Base-by-base conservation (phyloP, 2,113 vertebrate species). In the Pogonocichla stellata region DNA sequence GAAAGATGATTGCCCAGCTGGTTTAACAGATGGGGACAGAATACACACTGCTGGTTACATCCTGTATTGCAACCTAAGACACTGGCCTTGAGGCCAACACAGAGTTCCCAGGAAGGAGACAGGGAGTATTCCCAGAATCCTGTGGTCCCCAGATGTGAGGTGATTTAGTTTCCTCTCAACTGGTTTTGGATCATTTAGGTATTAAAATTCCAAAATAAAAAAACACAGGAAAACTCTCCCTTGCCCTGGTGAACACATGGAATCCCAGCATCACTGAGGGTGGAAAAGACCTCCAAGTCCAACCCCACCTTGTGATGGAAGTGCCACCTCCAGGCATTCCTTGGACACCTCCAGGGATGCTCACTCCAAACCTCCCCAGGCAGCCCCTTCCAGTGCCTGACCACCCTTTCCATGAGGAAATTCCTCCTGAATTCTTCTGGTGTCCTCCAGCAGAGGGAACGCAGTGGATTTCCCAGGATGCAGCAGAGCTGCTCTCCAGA, bases 391-490 rank as follows among this genome's bases (percentile, higher is more conserved):
- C 29, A 20, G 14, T 3, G 12, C 40, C 48, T 29, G 19, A 61
- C 20, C 45, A 29, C 16, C 20, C 5, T 66, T 75, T 20, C 60
- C 73, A 47, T 15, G 64, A 4, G 8, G n/a, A 70, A 87, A 70
- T 40, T 70, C 56, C 64, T 54, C 15, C 47, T 19, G 47, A 6
- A 24, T 14, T 38, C 1, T 33, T 45, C 38, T 2, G 7, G 60
- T 29, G 3, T 72, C 47, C 48, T 54, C 38, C 60, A 34, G 34
- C 61, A 25, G 13, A 5, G 3, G 47, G n/a, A 40, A 19, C 9
- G 0, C 0, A 2, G 1, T 25, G 8, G 18, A 20, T 64, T 67
- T n/a, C 36, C 54, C 42, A 53, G 1, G 8, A 13, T 8, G 9
- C 19, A 24, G 8, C 18, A 36, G n/a, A 86, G 28, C 69, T 74